Evolutionary conservation across 2,888 invertebrate species (phyloP).

Genomic region (Erebia palarica): DNA sequence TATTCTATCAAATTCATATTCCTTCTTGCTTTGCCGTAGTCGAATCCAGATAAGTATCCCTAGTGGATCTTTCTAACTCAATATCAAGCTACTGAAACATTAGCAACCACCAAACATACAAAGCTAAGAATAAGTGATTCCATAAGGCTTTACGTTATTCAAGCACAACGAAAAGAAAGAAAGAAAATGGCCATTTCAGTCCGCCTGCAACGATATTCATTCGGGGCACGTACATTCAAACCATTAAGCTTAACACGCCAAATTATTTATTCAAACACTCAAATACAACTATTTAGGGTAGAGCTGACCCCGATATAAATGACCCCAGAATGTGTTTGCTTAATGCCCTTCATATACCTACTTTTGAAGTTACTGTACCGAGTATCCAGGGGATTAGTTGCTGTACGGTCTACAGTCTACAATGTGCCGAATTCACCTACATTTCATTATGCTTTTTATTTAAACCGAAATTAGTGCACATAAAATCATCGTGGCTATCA

Average conservation of each 20-base stretch:
- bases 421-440: no score
- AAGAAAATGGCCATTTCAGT: conserved; percentile 23
- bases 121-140: not conserved
- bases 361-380: not conserved
- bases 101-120: not conserved
- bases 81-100: not conserved
- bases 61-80: not conserved
- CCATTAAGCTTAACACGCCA: conserved; percentile 47
- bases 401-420: not conserved
- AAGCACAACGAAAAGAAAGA: conserved; percentile 25
- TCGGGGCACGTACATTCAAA: conserved; percentile 43
- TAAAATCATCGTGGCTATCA: no score
- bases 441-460: no score
- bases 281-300: conserved; percentile 48
- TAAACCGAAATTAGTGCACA: no score
- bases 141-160: conserved; percentile 5
- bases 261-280: conserved; percentile 54
- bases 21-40: no score
- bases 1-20: no score
- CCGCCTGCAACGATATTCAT: conserved; percentile 38
- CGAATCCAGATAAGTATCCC: not conserved
- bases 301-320: conserved; percentile 38
- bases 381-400: not conserved
- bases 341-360: not conserved
- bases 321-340: conserved; percentile 6